phyloP scores from a whole-genome alignment of 2,113 vertebrate genomes.

The Apus apus region DNA sequence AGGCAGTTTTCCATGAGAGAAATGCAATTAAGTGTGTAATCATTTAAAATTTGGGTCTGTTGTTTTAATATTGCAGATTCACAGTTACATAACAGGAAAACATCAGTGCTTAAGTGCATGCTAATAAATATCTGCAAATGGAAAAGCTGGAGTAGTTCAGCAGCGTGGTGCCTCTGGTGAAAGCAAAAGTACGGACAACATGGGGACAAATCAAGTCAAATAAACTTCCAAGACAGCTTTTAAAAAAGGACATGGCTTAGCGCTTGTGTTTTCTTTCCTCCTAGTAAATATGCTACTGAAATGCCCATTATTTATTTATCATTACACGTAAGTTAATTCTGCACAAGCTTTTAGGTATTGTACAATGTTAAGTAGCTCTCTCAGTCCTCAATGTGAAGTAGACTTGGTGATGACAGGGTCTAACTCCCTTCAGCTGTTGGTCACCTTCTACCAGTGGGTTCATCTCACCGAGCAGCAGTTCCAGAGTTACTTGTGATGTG shows the following conservation, averaged over 20 bases:
- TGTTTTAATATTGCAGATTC: not conserved
- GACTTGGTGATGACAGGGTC: not conserved
- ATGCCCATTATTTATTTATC: not conserved
- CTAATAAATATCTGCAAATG: not conserved
- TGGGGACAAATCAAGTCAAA: not conserved
- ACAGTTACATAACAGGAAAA: not conserved
- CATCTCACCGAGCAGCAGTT: not conserved
- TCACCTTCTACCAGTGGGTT: not conserved
- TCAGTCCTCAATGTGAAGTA: not conserved
- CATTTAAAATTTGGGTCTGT: not conserved
- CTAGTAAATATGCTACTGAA: not conserved
- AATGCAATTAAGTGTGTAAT: not conserved
- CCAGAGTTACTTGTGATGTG: not conserved
- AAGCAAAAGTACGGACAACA: not conserved
- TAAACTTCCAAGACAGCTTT: not conserved
- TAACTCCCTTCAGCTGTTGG: not conserved
- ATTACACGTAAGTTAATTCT: not conserved
- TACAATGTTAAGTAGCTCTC: not conserved
- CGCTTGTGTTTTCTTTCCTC: not conserved
- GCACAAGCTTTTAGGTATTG: not conserved
- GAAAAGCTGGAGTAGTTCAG: not conserved
- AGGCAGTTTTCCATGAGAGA: not conserved
- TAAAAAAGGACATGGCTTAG: not conserved
- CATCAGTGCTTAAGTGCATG: not conserved
- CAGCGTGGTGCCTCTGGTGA: not conserved